These are phyloP conservation scores for Parasteatoda tepidariorum DNA, from an alignment of 1,140 invertebrate species.

Conservation along the genomic window DNA sequence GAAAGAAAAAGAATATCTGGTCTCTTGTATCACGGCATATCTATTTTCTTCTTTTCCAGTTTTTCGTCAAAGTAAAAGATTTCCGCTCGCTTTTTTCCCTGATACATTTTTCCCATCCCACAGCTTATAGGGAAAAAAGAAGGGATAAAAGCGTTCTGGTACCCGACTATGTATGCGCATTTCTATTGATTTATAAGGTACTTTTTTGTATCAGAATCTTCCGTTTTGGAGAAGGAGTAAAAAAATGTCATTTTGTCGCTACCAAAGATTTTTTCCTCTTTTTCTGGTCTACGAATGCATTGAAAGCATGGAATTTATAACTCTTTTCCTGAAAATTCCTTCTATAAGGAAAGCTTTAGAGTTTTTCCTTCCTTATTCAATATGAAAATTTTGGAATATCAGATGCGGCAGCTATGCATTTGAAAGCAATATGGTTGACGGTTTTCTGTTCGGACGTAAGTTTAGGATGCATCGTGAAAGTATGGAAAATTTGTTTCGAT, in stretches of 20 bases:
- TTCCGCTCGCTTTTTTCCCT: background rate
- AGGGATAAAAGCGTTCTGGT: background rate
- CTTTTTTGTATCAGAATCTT: background rate
- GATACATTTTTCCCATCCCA: conserved; percentile 7
- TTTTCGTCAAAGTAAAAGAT: conserved; percentile 19
- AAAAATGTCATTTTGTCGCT: conserved; percentile 40
- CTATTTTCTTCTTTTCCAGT: conserved; percentile 4
- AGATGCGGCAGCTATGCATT: background rate
- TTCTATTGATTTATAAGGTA: conserved; percentile 45
- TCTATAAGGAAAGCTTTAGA: background rate
- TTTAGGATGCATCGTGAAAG: background rate
- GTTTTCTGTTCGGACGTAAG: background rate
- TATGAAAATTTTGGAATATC: background rate
- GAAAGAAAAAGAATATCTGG: background rate
- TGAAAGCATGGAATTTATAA: conserved; percentile 25
- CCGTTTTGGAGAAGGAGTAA: background rate
- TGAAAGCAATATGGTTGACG: background rate
- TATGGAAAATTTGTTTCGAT: background rate
- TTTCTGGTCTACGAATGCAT: background rate
- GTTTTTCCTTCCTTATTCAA: background rate
- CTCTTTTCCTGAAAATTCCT: conserved; percentile 10
- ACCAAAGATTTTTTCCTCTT: background rate
- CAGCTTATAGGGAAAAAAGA: background rate
- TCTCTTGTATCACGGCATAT: conserved; percentile 15
- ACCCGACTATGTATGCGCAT: conserved; percentile 21